phyloP scores from a whole-genome alignment of 2,113 vertebrate genomes.

The Camelus bactrianus region DNA sequence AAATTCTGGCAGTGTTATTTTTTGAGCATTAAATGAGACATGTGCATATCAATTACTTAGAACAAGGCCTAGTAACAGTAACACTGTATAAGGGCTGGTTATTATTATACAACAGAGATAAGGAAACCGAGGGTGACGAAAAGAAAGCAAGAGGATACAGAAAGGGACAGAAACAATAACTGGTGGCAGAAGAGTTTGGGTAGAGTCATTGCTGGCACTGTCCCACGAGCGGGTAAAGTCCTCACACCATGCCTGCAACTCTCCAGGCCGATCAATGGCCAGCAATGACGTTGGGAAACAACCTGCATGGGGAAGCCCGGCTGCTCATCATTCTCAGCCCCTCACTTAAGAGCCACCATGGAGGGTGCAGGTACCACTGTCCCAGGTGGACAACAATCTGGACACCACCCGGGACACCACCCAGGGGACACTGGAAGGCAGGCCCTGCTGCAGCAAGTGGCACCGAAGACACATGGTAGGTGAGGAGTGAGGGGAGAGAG shows the following conservation, averaged over 20 bases:
- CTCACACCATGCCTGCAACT: neutral
- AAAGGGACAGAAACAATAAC: neutral
- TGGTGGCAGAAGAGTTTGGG: neutral
- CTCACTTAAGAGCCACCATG: neutral
- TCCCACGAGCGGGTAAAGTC: neutral
- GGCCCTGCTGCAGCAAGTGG: fast-evolving
- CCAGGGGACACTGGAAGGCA: neutral
- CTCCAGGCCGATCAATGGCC: neutral
- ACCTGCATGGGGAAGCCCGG: fast-evolving
- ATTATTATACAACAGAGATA: neutral
- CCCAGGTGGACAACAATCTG: neutral
- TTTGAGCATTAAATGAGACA: neutral
- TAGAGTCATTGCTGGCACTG: neutral
- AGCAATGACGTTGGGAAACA: neutral
- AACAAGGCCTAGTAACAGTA: neutral
- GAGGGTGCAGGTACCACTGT: neutral
- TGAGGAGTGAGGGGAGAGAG: neutral
- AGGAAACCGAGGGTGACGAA: neutral
- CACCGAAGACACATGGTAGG: neutral
- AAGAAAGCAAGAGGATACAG: neutral
- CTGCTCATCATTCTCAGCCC: neutral
- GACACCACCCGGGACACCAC: too few species aligned
- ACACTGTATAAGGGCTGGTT: neutral
- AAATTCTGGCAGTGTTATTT: neutral
- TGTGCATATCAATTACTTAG: neutral